These are phyloP conservation scores for Patella ulyssiponensis DNA, from an alignment of 2,888 invertebrate species.

Conservation along the genomic window DNA sequence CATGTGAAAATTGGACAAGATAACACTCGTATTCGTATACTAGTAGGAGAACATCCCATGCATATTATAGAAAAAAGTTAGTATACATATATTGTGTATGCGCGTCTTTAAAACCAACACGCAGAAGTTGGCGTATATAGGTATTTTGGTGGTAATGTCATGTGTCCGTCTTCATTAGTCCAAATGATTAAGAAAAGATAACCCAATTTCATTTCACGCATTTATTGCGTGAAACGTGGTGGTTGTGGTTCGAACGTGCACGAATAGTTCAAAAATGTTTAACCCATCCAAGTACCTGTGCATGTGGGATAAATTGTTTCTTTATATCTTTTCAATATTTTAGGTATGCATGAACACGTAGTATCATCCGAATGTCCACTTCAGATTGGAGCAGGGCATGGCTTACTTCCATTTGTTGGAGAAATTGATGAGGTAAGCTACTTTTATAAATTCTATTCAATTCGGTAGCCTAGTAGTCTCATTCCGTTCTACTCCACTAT, in stretches of 20 bases:
- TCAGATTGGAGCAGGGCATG: conserved; percentile 19
- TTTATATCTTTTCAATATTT: neutral
- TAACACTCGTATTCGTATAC: conserved; percentile 2
- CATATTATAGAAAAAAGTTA: conserved; percentile 19
- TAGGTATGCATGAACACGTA: conserved; percentile 18
- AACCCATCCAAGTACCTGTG: too few relatives aligned
- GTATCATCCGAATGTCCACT: conserved; percentile 15
- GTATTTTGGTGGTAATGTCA: too few relatives aligned
- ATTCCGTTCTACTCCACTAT: too few relatives aligned
- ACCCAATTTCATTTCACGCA: too few relatives aligned
- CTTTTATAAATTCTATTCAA: neutral
- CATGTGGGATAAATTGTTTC: neutral
- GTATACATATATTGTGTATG: neutral
- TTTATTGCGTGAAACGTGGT: too few relatives aligned
- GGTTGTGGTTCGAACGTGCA: too few relatives aligned
- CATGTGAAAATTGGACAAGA: conserved; percentile 20
- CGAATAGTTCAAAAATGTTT: too few relatives aligned
- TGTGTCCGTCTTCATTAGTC: too few relatives aligned
- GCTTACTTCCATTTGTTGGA: conserved; percentile 16
- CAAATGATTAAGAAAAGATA: too few relatives aligned
- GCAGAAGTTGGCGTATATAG: too few relatives aligned
- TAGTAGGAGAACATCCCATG: conserved; percentile 14
- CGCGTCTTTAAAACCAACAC: too few relatives aligned
- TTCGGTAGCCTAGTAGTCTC: too few relatives aligned
- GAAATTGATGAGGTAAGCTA: conserved; percentile 21